phyloP scores from a whole-genome alignment of 2,888 invertebrate genomes.

The Scaeva pyrastri region DNA sequence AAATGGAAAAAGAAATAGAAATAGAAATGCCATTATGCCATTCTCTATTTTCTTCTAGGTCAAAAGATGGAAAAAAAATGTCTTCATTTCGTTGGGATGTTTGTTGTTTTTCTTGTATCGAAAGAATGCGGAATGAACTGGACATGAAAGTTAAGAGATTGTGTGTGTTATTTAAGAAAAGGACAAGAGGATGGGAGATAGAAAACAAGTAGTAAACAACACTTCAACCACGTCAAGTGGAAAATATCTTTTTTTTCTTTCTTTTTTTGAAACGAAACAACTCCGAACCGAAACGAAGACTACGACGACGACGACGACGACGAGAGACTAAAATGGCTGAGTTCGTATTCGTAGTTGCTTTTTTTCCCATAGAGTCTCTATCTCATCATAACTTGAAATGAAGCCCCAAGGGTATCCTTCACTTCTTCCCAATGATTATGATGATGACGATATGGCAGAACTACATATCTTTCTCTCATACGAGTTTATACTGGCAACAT shows the following conservation, averaged over 20 bases:
- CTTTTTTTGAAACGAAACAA: no score
- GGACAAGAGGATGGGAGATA: not conserved
- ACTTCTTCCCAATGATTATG: not conserved
- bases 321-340: slow-evolving; percentile 5
- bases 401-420: slow-evolving; percentile 41
- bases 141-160: slow-evolving; percentile 9
- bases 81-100: slow-evolving; percentile 7
- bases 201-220: slow-evolving; percentile 33
- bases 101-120: not conserved
- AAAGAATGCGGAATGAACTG: slow-evolving; percentile 12
- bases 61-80: slow-evolving; percentile 28
- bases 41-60: slow-evolving; percentile 37
- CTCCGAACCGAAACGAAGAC: no score
- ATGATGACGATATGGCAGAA: slow-evolving; percentile 18
- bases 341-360: not conserved
- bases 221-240: slow-evolving; percentile 43
- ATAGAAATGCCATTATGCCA: slow-evolving; percentile 55
- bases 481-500: not conserved
- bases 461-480: slow-evolving; percentile 32
- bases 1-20: no score
- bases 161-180: not conserved
- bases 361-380: not conserved
- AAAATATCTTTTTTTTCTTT: slow-evolving; percentile 29
- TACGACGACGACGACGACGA: no score
- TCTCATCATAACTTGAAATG: slow-evolving; percentile 38